Base-by-base conservation (phyloP, 2,797 vertebrate species). In the Mionectes olivaceus region DNA sequence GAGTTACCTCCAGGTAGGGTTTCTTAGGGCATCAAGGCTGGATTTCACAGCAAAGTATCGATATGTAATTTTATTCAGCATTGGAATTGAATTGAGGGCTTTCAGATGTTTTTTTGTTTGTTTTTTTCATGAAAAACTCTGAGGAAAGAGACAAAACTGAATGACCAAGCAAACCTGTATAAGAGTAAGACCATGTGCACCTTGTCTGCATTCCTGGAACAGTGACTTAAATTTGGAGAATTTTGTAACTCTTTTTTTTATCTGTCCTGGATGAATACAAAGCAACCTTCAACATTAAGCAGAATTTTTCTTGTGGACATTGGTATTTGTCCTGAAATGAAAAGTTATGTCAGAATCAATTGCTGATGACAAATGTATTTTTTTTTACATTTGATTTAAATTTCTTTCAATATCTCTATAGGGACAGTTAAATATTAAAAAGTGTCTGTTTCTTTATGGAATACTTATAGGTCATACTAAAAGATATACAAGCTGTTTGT, bases 361-460 rank as follows among this genome's bases (percentile, higher is more conserved):
- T 5, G 1, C 1, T 60, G 65, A 46, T 71, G 37, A 90, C 18
- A 77, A 61, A 43, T 46, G 0, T 4, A n/a, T 13, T 47, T 53
- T 47, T 53, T 74, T 50, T 57, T 16, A 16, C 18, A 16, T 60
- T 70, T 39, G 5, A 27, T 41, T 33, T 18, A 6, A 1, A 5
- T 57, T 33, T 60, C 81, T 49, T 41, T 4, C 10, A 9, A 0
- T 33, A 6, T 32, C 46, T 68, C 30, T 39, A 0, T 8, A 16
- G 19, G 35, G 11, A 19, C 6, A 53, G 5, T 57, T 68, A 39
- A 88, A 37, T 69, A 32, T 44, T 46, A 39, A 21, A 5, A 22
- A 63, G 2, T 5, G 1, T n/a, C 2, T 49, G 3, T 81, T 89
- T 76, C 11, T 71, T 47, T 44, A 33, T 75, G 21, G 10, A 63